Base-by-base conservation (phyloP, 2,113 vertebrate genomes). In the Alethe castanea region DNA sequence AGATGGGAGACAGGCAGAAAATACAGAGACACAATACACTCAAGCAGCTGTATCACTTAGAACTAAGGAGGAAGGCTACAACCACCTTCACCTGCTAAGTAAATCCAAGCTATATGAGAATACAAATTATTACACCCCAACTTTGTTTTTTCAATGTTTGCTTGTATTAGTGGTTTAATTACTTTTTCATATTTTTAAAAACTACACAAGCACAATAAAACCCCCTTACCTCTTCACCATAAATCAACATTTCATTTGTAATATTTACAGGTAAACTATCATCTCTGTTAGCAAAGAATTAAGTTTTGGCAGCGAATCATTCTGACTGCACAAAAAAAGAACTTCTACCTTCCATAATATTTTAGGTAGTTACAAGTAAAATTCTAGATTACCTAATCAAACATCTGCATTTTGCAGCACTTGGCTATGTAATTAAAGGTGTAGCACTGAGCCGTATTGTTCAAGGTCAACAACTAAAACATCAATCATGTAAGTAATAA, bases 401-500 rank as follows among this genome's bases (percentile, higher is more conserved):
- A 94, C 81, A 95, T 48, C 77, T 92, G 70, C 38, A 73, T 88
- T 95, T 88, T 88, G 72, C 88, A 81, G 85, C 62, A 84, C 16
- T 94, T 90, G 54, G 24, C 61, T 77, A 22, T 91, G 40, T 88
- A 95, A 97, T 96, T 95, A 95, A 94, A 95, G 47, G 54, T 88
- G 69, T 44, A 95, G 64, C 70, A 88, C 20, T 48, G 59, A 91
- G 66, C 26, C 4, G 2, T 18, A 61, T 29, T 40, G 50, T 50
- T 84, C 89, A 97, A 89, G 81, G 87, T 97, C 94, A 97, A 94
- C 73, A 88, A 94, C 69, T 70, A 60, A 65, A 86, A 88, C 86
- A 94, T 93, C 72, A 96, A 31, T 90, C 59, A 93, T 77, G 89
- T 87, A 93, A 92, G 60, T 71, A 96, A 93, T 90, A 92, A 95